phyloP scores from a whole-genome alignment of 2,888 invertebrate species.

The Eristalinus sepulchralis region DNA sequence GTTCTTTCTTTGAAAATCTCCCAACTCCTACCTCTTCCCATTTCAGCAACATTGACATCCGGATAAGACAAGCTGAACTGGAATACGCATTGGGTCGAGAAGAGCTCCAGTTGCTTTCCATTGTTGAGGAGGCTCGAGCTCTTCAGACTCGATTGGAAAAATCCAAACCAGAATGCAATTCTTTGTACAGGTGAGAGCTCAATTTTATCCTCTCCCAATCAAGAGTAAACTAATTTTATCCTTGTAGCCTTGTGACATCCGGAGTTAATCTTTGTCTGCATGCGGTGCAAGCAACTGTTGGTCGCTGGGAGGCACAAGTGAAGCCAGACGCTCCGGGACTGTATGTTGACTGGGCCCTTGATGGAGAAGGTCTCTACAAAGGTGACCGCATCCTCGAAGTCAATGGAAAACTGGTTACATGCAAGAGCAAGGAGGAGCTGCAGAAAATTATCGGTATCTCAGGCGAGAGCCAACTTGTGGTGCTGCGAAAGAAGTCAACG shows the following conservation, averaged over 20 bases:
- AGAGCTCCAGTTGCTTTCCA: slow-evolving; percentile 91
- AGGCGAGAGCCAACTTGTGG: slow-evolving; percentile 80
- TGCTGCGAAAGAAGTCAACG: slow-evolving; percentile 77
- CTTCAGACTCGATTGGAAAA: slow-evolving; percentile 90
- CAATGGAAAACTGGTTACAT: slow-evolving; percentile 88
- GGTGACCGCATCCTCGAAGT: slow-evolving; percentile 91
- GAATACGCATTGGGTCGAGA: slow-evolving; percentile 94
- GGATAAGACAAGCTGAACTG: slow-evolving; percentile 94
- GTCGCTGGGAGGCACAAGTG: slow-evolving; percentile 87
- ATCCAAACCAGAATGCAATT: slow-evolving; percentile 82
- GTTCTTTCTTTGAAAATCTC: neutral
- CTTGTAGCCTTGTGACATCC: slow-evolving; percentile 78
- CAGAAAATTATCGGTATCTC: slow-evolving; percentile 84
- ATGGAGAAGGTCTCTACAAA: slow-evolving; percentile 87
- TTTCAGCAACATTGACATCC: slow-evolving; percentile 91
- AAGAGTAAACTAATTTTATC: neutral
- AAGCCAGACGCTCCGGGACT: slow-evolving; percentile 86
- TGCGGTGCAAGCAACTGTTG: slow-evolving; percentile 86
- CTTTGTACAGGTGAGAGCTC: slow-evolving; percentile 83
- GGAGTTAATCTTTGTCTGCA: slow-evolving; percentile 83
- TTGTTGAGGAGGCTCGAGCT: slow-evolving; percentile 91
- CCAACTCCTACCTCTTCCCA: slow-evolving; percentile 17
- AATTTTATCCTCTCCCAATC: neutral
- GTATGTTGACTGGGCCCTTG: slow-evolving; percentile 91
- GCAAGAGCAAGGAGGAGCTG: slow-evolving; percentile 87